These are phyloP conservation scores for Latrodectus elegans DNA, from an alignment of 2,888 invertebrate species.

Conservation along the genomic window DNA sequence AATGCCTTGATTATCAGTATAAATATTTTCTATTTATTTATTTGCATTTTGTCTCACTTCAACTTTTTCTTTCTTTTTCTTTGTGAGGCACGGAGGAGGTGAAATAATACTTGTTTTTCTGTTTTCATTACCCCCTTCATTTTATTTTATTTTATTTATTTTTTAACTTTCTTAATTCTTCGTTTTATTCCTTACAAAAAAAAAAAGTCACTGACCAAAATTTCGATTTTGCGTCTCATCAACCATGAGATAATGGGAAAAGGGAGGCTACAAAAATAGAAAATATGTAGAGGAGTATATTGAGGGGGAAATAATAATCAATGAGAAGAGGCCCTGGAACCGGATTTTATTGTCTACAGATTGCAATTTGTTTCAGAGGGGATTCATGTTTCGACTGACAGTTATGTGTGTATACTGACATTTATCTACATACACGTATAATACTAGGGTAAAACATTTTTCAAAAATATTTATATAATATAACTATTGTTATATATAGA, in stretches of 20 bases:
- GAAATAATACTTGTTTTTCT: constrained; percentile 30
- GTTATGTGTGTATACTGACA: too few species aligned
- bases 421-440: too few species aligned
- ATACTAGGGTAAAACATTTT: too few species aligned
- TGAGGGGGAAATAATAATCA: constrained; percentile 25
- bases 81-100: neutral
- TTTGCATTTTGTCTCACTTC: neutral
- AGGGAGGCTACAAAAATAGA: constrained; percentile 25
- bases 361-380: neutral
- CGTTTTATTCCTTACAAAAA: too few species aligned
- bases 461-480: too few species aligned
- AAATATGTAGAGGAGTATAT: constrained; percentile 15
- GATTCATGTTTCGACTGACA: too few species aligned
- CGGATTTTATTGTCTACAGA: constrained; percentile 28
- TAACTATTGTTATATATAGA: too few species aligned
- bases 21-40: neutral
- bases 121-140: neutral
- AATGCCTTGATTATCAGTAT: constrained; percentile 35
- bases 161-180: neutral
- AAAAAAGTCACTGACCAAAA: constrained; percentile 27
- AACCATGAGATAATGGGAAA: constrained; percentile 31
- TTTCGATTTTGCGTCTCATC: constrained; percentile 39
- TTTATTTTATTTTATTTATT: neutral
- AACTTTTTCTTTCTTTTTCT: constrained; percentile 5
- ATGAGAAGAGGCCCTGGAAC: constrained; percentile 7